Evolutionary conservation across 1,140 invertebrate species (phyloP), one percentile per base, ranked within the genome.

Genomic region (Ruditapes philippinarum): DNA sequence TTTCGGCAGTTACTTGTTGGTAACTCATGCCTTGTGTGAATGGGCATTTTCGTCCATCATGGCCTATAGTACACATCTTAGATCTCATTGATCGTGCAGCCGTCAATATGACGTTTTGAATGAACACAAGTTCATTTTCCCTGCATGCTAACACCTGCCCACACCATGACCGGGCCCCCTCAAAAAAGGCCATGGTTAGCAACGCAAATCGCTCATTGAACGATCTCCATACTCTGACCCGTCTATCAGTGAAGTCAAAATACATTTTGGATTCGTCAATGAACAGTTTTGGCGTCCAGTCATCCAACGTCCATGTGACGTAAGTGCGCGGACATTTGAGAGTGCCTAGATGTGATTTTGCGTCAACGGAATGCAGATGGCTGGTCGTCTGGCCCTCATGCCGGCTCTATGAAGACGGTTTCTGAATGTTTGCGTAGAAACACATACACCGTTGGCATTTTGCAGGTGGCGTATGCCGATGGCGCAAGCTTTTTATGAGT

Each of bases 241-340:
- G 68, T 19, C 86, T 40, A 31, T 82, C 65, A 38, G 79, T 82
- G 38, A 82, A 89, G 28, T 89, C 79, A 1, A 82, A 28, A 62
- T 49, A 82, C 51, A 60, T 74, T 38, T 68, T 60, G 28, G 70
- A 89, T 57, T 76, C 79, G 82, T 89, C 49, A 33, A 68, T 65
- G 49, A 54, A 89, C 3, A 89, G 22, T 33, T 65, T 57, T 36
- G 70, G 38, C 19, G 14, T 57, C 28, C 65, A 68, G 28, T 68
- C n/a, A n/a, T 36, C 3, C 33, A 36, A 9, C 7, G 22, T 28
- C 36, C 14, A 45, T n/a, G 28, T 31, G 7, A 4, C 14, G 28
- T 40, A 80, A 28, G 73, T 14, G 5, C 73, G 7, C 25, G 22
- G 11, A 25, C 40, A 40, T 17, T 12, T 42, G 57, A 28, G 25